phyloP scores from a whole-genome alignment of 2,797 vertebrate species.

The Tauraco hartlaubi region DNA sequence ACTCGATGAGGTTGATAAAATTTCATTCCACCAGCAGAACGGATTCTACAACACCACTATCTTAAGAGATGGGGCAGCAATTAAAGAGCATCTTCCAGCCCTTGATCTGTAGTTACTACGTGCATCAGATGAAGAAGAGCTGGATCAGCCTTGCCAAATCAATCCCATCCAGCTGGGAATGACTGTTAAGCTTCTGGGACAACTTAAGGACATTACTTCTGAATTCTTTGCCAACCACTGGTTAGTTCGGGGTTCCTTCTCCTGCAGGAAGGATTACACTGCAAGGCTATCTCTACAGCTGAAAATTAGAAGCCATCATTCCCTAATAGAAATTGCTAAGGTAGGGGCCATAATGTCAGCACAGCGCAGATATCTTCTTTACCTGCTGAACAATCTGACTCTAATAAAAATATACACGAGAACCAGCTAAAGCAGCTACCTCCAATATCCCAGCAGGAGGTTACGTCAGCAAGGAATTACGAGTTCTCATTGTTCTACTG shows the following conservation, averaged over 20 bases:
- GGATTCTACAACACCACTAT: neutral
- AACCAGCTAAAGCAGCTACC: neutral
- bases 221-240: neutral
- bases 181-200: neutral
- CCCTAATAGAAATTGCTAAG: neutral
- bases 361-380: neutral
- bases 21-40: neutral
- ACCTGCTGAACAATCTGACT: neutral
- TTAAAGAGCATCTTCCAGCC: neutral
- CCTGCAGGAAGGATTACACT: neutral
- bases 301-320: neutral
- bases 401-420: neutral
- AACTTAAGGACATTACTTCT: neutral
- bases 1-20: neutral
- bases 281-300: neutral
- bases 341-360: neutral
- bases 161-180: neutral
- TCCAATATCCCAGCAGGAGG: neutral
- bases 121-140: neutral
- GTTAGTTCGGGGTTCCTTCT: neutral
- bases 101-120: neutral
- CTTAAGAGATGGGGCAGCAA: neutral
- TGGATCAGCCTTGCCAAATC: neutral
- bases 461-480: neutral
- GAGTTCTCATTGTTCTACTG: neutral